Evolutionary conservation across 2,888 invertebrate genomes (phyloP).

Genomic region (Automeris io): DNA sequence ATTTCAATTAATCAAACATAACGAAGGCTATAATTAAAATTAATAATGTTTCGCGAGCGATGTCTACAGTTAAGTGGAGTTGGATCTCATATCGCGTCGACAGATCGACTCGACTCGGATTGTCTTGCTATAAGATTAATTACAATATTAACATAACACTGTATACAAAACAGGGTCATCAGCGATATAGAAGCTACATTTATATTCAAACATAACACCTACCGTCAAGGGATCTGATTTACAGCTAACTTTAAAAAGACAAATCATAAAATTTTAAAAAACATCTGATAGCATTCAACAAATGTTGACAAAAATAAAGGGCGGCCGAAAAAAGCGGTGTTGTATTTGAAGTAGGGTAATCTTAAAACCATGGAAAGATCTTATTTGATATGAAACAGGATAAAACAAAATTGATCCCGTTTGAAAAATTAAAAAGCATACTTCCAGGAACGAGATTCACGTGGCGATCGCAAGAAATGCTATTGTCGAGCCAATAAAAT

Average conservation of each 20-base stretch:
- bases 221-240: no score
- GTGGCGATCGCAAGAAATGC: slow-evolving; percentile 50
- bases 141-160: neutral
- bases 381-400: slow-evolving; percentile 14
- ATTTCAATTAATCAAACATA: slow-evolving; percentile 39
- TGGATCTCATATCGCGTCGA: slow-evolving; percentile 15
- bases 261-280: no score
- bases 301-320: slow-evolving; percentile 2
- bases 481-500: slow-evolving; percentile 67
- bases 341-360: neutral
- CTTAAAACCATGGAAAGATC: neutral
- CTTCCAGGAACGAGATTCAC: slow-evolving; percentile 64
- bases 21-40: slow-evolving; percentile 42
- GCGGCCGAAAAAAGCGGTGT: neutral
- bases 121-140: slow-evolving; percentile 16
- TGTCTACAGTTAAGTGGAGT: slow-evolving; percentile 11
- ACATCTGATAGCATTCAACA: no score
- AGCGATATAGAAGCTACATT: no score
- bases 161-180: no score
- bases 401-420: slow-evolving; percentile 47
- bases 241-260: no score
- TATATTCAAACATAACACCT: no score
- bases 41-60: slow-evolving; percentile 28
- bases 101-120: slow-evolving; percentile 16
- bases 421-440: slow-evolving; percentile 36